These are phyloP conservation scores for Sceliomorpha sp. DNA, from an alignment of 2,888 invertebrate species.

Conservation along the genomic window DNA sequence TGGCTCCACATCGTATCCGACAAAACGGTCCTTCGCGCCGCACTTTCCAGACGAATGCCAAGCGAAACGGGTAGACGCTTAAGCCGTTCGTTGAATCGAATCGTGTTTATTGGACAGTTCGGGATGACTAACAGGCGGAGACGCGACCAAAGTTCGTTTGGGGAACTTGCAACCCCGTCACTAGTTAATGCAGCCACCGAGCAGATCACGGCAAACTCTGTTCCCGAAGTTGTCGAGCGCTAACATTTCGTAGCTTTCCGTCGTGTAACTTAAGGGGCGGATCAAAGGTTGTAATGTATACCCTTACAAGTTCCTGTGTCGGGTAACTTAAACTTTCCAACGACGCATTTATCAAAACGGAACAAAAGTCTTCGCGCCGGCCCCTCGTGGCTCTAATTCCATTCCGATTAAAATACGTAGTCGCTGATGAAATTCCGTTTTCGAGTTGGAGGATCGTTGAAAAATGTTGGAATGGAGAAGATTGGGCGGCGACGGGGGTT, in stretches of 20 bases:
- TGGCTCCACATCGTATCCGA: neutral
- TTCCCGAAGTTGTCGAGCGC: constrained; percentile 32
- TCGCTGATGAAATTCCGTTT: no score
- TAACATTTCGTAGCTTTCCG: constrained; percentile 53
- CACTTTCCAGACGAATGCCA: constrained; percentile 5
- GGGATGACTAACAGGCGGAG: constrained; percentile 38
- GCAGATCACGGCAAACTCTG: constrained; percentile 47
- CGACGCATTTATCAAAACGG: constrained; percentile 38
- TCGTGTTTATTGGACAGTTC: constrained; percentile 50
- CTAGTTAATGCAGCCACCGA: constrained; percentile 34
- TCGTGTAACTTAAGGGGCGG: constrained; percentile 48
- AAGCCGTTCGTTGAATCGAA: constrained; percentile 46
- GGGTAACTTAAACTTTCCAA: constrained; percentile 32
- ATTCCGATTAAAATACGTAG: no score
- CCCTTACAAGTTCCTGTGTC: constrained; percentile 30
- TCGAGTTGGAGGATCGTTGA: no score
- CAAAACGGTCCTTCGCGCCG: neutral
- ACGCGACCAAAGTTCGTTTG: constrained; percentile 42
- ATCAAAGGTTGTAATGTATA: constrained; percentile 55
- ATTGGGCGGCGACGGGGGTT: no score
- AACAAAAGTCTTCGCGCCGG: constrained; percentile 17
- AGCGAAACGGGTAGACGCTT: constrained; percentile 22
- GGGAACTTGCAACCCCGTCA: constrained; percentile 46
- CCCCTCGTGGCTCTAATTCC: constrained; percentile 18
- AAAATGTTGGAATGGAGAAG: no score